Conservation (phyloP, 1,140 invertebrate genomes). For the Zaprionus ghesquierei region DNA sequence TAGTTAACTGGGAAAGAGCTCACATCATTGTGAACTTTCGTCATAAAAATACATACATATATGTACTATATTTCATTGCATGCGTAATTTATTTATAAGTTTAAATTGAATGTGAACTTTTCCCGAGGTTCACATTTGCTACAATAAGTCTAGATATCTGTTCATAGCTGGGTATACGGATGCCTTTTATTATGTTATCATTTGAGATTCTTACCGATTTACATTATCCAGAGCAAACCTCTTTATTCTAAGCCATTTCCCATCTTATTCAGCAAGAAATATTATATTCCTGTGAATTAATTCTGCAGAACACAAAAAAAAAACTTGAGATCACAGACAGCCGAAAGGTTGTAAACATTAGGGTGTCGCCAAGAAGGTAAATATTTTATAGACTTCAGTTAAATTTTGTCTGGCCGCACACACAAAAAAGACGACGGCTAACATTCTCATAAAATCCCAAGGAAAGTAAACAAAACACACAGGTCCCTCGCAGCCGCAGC, state of each 20-base stretch:
- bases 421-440: conserved; percentile 44
- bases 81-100: conserved; percentile 66
- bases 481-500: conserved; percentile 38
- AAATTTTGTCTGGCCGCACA: conserved; percentile 56
- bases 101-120: conserved; percentile 50
- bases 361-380: conserved; percentile 31
- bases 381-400: conserved; percentile 51
- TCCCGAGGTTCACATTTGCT: neutral
- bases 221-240: neutral
- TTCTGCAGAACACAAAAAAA: neutral
- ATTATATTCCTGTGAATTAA: neutral
- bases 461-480: conserved; percentile 41
- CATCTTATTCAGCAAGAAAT: neutral
- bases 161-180: neutral
- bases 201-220: neutral
- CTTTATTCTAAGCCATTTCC: neutral
- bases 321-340: neutral
- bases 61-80: conserved; percentile 31
- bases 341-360: neutral
- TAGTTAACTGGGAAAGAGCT: conserved; percentile 18
- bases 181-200: neutral
- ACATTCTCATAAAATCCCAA: conserved; percentile 50
- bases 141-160: neutral
- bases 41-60: conserved; percentile 40
- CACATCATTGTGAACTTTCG: conserved; percentile 47